Evolutionary conservation across 2,797 vertebrate genomes (phyloP).

Genomic region (Sebastes wilsoni): DNA sequence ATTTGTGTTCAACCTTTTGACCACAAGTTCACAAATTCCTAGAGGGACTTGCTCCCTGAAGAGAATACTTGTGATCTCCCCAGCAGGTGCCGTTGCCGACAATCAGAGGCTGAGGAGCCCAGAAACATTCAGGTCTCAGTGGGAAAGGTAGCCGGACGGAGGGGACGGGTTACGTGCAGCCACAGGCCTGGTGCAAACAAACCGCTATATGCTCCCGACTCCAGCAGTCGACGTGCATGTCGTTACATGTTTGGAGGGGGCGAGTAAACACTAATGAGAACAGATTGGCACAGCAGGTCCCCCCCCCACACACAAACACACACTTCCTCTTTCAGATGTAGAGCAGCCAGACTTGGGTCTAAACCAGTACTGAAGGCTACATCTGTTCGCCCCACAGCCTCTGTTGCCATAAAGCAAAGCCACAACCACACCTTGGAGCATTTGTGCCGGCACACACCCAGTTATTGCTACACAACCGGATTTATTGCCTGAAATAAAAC

Average conservation of each 20-base stretch:
- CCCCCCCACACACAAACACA: slow-evolving; percentile 24
- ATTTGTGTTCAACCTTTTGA: neutral
- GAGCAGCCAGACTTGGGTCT: slow-evolving; percentile 49
- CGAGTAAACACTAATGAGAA: slow-evolving; percentile 64
- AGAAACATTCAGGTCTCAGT: neutral
- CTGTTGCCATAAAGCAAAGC: slow-evolving; percentile 13
- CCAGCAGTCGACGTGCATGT: slow-evolving; percentile 47
- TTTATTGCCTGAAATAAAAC: neutral
- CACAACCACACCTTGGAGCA: slow-evolving; percentile 17
- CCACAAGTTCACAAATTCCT: neutral
- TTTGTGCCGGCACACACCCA: slow-evolving; percentile 4
- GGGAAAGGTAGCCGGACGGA: neutral
- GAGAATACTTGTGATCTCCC: neutral
- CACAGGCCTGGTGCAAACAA: slow-evolving; percentile 24
- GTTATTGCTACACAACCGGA: neutral
- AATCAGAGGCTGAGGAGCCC: neutral
- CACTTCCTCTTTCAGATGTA: slow-evolving; percentile 46
- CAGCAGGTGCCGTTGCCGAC: neutral
- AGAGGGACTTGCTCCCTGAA: neutral
- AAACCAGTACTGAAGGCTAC: slow-evolving; percentile 56
- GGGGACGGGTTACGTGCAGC: slow-evolving; percentile 14
- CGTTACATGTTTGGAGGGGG: slow-evolving; percentile 54
- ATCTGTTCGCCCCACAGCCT: slow-evolving; percentile 54
- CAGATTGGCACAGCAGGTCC: slow-evolving; percentile 67
- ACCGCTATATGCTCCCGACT: slow-evolving; percentile 10